A percentile compares a stretch with the other conserved stretches of the same genome.
Evolutionary conservation across 2,888 invertebrate species (phyloP).

Genomic region (Scaeva pyrastri): DNA sequence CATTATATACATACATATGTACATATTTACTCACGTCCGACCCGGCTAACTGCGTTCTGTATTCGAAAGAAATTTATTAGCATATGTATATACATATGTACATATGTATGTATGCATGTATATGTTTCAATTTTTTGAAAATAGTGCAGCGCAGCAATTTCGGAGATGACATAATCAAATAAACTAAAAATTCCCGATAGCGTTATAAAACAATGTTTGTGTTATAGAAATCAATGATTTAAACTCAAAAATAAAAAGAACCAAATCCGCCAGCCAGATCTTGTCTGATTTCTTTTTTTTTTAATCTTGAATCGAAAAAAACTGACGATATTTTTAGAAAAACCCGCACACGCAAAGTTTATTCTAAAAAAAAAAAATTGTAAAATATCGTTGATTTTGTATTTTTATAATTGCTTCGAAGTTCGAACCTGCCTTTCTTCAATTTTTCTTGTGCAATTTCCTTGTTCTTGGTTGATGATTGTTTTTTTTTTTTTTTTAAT

Average conservation of each 20-base stretch:
- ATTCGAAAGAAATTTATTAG: not conserved
- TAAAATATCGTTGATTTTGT: constrained; percentile 13
- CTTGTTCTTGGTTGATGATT: not conserved
- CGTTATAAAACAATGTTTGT: constrained; percentile 35
- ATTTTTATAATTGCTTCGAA: constrained; percentile 2
- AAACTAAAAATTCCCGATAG: constrained; percentile 28
- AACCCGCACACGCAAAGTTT: constrained; percentile 70
- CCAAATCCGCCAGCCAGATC: not conserved
- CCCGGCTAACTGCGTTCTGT: not conserved
- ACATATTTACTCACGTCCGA: constrained; percentile 17
- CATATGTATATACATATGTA: too few species aligned
- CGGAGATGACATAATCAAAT: constrained; percentile 63
- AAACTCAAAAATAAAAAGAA: not conserved
- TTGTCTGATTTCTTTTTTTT: not conserved
- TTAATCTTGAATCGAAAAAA: not conserved
- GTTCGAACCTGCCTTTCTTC: constrained; percentile 22
- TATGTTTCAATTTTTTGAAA: not conserved
- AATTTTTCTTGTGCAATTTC: constrained; percentile 46
- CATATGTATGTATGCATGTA: too few species aligned
- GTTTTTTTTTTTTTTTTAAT: not conserved
- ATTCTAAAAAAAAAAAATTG: constrained; percentile 30
- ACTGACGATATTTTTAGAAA: constrained; percentile 60
- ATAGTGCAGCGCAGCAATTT: constrained; percentile 63
- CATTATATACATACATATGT: too few species aligned
- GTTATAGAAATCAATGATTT: constrained; percentile 39